Base-by-base conservation (phyloP, 2,797 vertebrate species). In the Urophycis tenuis region DNA sequence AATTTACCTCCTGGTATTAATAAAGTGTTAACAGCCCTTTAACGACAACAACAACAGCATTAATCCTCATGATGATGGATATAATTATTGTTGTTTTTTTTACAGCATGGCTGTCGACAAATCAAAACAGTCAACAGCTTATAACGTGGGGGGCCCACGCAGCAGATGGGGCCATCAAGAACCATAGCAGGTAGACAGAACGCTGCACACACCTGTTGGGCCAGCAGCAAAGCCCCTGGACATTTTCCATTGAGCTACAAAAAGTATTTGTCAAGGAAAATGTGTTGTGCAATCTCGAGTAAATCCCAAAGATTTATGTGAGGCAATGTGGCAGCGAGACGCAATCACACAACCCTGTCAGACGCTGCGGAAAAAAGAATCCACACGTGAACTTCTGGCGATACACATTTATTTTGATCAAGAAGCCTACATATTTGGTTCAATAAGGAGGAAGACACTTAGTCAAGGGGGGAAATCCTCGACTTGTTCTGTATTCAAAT, bases 281-380 rank as follows among this genome's bases (percentile, higher is more conserved):
- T 72, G 53, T 81, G 80, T 87, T 73, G 73, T 78, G 84, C 80
- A 88, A 83, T 73, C 75, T 75, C 29, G 80, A 79, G 53, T 71
- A 73, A 79, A 67, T 39, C 70, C 7, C 1, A 12, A 69, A 81
- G 85, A 90, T 90, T 89, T 83, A 89, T 3, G 80, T 83, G 73
- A 41, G 35, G 22, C 71, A 31, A 70, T 70, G 14, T 71, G 30
- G 32, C 69, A 33, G 32, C 60, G 29, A 67, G 25, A 29, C 12
- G 60, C 25, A n/a, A 60, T n/a, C 53, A 67, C n/a, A n/a, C 53
- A 64, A 25, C 12, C 53, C 60, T 60, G 6, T 60, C 49, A 60
- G n/a, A 60, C 29, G 15, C 10, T 14, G 67, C 2, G 14, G 25
- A 70, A 70, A 1, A 32, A 67, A 29, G 9, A 25, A 11, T 29